A percentile compares a stretch with the other conserved stretches of the same genome.
These are phyloP conservation scores for Ophthalmolycus amberensis DNA, from an alignment of 2,113 vertebrate genomes.

Conservation along the genomic window DNA sequence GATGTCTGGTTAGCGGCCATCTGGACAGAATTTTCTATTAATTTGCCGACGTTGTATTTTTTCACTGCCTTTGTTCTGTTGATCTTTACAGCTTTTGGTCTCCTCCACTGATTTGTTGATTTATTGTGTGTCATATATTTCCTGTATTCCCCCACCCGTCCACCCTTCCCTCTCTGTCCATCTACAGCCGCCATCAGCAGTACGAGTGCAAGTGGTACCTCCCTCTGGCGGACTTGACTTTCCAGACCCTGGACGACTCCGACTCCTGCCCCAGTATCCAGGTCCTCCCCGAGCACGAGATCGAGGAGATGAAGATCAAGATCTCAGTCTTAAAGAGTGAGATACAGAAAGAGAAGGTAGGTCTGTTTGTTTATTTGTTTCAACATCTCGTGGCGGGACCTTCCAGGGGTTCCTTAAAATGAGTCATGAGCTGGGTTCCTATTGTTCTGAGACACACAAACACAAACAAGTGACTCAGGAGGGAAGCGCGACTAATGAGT, in stretches of 20 bases:
- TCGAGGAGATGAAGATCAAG: slow-evolving; percentile 99
- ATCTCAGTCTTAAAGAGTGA: slow-evolving; percentile 96
- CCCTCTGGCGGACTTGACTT: slow-evolving; percentile 93
- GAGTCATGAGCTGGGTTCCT: background rate
- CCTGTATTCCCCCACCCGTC: background rate
- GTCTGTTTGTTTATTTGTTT: background rate
- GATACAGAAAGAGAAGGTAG: slow-evolving; percentile 96
- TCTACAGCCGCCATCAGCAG: slow-evolving; percentile 92
- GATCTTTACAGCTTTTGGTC: background rate
- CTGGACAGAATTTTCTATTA: background rate
- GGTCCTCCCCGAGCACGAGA: slow-evolving; percentile 93
- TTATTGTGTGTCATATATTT: background rate
- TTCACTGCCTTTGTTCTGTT: background rate
- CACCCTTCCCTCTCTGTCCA: background rate
- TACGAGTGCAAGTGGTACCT: slow-evolving; percentile 99
- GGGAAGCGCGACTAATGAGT: background rate
- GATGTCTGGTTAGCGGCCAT: background rate
- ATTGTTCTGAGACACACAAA: slow-evolving; percentile 11
- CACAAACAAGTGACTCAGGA: slow-evolving; percentile 4
- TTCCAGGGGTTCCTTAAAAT: background rate
- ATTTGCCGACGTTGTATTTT: background rate
- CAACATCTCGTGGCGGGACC: background rate
- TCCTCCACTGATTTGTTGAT: background rate
- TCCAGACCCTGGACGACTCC: slow-evolving; percentile 92
- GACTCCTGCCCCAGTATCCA: slow-evolving; percentile 93